phyloP scores from a whole-genome alignment of 2,888 invertebrate genomes.

The Drosophila demipolita region DNA sequence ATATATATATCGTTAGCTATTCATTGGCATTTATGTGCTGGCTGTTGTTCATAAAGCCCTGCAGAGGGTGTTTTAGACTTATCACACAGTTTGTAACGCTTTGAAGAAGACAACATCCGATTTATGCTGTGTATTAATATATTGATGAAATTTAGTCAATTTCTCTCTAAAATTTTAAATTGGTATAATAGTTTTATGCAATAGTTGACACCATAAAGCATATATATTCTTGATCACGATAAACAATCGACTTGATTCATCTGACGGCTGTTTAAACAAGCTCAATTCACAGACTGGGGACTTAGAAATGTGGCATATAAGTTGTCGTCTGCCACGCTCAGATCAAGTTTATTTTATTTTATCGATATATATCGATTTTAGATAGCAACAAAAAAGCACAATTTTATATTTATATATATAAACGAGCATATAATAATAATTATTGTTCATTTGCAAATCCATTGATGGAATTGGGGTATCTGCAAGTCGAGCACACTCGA shows the following conservation, averaged over 20 bases:
- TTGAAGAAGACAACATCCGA: neutral
- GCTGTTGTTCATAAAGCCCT: conserved; percentile 18
- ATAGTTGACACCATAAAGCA: rapidly evolving
- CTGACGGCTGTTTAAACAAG: neutral
- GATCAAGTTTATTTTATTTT: neutral
- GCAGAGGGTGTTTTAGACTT: neutral
- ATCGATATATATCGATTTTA: neutral
- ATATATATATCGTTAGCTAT: conserved; percentile 53
- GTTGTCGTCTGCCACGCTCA: neutral
- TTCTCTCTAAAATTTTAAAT: neutral
- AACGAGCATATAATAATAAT: neutral
- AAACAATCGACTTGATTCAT: neutral
- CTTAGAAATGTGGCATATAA: neutral
- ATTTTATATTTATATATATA: neutral
- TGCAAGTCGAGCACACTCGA: neutral
- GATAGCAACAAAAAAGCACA: neutral
- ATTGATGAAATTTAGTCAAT: neutral
- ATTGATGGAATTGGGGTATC: neutral
- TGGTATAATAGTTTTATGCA: neutral
- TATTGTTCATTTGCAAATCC: neutral
- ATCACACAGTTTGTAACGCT: neutral
- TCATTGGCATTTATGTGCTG: conserved; percentile 61
- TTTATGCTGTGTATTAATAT: neutral
- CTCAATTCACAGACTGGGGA: too few relatives aligned
- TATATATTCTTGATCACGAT: neutral